Evolutionary conservation across 2,797 vertebrate species (phyloP).

Genomic region (Erpetoichthys calabaricus): DNA sequence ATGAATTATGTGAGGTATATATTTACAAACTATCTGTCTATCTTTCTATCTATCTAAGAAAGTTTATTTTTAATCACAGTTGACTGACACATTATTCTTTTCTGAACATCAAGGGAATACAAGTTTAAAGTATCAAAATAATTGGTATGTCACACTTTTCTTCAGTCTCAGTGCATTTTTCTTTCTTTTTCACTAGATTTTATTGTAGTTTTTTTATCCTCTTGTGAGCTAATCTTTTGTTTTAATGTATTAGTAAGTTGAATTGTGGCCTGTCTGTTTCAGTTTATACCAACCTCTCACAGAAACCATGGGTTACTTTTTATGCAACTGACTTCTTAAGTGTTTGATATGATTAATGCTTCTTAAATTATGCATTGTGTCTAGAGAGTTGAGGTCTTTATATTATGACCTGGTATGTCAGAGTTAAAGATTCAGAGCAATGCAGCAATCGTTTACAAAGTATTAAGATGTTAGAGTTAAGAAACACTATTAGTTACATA

Average conservation of each 20-base stretch:
- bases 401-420: too few relatives aligned
- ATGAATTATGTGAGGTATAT: not conserved
- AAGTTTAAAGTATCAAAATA: too few relatives aligned
- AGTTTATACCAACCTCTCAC: constrained; percentile 21
- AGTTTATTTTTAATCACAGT: too few relatives aligned
- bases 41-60: too few relatives aligned
- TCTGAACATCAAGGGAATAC: too few relatives aligned
- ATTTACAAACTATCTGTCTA: not conserved
- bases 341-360: not conserved
- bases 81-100: too few relatives aligned
- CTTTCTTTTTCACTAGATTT: too few relatives aligned
- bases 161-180: constrained; percentile 22
- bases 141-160: not conserved
- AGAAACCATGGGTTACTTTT: not conserved
- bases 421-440: too few relatives aligned
- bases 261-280: constrained; percentile 26
- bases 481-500: too few relatives aligned
- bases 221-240: too few relatives aligned
- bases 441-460: too few relatives aligned
- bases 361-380: not conserved
- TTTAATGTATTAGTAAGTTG: constrained; percentile 10
- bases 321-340: not conserved
- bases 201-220: not conserved
- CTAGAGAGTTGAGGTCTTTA: not conserved
- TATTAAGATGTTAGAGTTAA: too few relatives aligned